A percentile compares a stretch with the other conserved stretches of the same genome.
phyloP scores from a whole-genome alignment of 2,113 vertebrate species.

The Ammodramus savannarum region DNA sequence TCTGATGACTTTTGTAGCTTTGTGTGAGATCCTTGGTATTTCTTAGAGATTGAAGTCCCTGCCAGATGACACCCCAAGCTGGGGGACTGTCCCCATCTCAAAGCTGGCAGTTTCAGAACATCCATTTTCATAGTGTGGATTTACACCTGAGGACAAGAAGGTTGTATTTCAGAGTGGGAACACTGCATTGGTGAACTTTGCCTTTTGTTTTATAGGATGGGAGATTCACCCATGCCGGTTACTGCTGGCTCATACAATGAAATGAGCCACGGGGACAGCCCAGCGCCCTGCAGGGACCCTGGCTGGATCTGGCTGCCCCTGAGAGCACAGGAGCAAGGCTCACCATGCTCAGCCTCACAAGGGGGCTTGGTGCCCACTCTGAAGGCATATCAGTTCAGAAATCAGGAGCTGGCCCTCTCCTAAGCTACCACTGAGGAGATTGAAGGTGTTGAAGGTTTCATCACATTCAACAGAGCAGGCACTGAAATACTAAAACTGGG shows the following conservation, averaged over 20 bases:
- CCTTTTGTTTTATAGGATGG: not conserved
- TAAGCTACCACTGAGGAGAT: not conserved
- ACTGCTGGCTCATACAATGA: not conserved
- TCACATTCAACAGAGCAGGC: not conserved
- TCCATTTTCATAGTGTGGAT: not conserved
- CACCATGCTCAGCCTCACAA: not conserved
- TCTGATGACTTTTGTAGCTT: not conserved
- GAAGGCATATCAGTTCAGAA: not conserved
- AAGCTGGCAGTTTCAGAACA: not conserved
- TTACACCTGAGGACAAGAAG: rapidly evolving
- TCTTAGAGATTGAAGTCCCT: not conserved
- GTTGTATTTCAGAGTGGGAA: not conserved
- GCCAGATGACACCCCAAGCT: not conserved
- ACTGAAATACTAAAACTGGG: not conserved
- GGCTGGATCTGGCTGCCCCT: not conserved
- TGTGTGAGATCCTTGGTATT: not conserved
- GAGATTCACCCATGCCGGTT: no score
- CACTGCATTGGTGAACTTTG: rapidly evolving
- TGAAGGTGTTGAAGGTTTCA: not conserved
- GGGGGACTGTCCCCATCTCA: not conserved
- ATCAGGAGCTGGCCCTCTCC: not conserved
- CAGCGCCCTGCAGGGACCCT: not conserved
- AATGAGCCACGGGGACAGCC: not conserved
- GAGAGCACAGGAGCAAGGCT: not conserved
- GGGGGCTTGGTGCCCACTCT: not conserved